Percentiles rank a stretch among this genome's conserved stretches.
phyloP scores from a whole-genome alignment of 2,113 vertebrate genomes.

The Chinchilla lanigera region DNA sequence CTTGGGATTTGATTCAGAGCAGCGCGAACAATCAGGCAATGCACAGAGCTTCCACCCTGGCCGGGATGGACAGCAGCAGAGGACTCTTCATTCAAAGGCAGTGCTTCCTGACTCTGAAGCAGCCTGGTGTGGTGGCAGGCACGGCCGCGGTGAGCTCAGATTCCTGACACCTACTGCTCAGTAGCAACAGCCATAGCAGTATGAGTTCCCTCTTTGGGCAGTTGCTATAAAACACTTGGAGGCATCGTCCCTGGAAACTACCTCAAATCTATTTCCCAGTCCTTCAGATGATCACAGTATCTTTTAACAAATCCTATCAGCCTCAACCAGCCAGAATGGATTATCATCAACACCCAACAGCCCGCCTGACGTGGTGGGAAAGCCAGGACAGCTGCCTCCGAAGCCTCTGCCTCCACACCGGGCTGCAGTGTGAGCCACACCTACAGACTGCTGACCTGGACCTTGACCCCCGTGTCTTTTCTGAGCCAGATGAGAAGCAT shows the following conservation, averaged over 20 bases:
- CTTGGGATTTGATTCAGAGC: neutral
- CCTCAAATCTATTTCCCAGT: neutral
- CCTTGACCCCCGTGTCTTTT: neutral
- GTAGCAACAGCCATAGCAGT: neutral
- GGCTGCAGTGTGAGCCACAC: neutral
- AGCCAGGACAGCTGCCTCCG: neutral
- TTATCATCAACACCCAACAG: neutral
- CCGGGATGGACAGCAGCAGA: neutral
- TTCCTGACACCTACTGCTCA: neutral
- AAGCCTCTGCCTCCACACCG: neutral
- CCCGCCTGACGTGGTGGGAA: neutral
- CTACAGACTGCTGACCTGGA: neutral
- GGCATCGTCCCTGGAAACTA: neutral
- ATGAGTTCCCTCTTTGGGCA: neutral
- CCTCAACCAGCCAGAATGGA: neutral
- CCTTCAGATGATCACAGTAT: neutral
- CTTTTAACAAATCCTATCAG: neutral
- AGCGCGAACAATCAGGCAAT: neutral
- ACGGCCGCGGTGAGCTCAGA: neutral
- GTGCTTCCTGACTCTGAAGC: neutral
- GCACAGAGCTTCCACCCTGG: neutral
- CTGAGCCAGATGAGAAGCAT: neutral
- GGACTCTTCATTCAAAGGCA: neutral
- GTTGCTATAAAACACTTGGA: neutral
- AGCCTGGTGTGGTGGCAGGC: neutral